Conservation (phyloP, 1,140 invertebrate genomes). For the Panulirus ornatus region DNA sequence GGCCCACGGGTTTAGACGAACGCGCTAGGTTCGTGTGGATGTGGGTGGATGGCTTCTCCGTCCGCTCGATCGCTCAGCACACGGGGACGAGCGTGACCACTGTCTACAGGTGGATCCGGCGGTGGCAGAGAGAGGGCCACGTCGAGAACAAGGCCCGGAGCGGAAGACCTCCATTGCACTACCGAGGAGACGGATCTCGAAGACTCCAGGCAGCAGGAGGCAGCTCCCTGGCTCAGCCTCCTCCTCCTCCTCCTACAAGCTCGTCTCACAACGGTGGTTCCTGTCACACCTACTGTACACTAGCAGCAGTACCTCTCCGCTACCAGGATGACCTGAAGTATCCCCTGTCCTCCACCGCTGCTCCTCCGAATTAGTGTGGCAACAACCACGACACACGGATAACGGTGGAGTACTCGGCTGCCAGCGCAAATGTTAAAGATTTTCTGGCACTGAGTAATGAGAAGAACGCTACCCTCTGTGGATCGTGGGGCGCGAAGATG, state of each 20-base stretch:
- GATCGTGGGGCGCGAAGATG: background rate
- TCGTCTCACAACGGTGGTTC: background rate
- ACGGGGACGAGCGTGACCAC: conserved; percentile 19
- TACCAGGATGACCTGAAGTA: background rate
- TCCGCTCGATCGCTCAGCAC: conserved; percentile 36
- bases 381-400: background rate
- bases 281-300: background rate
- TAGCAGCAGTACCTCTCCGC: background rate
- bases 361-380: background rate
- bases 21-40: conserved; percentile 14
- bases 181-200: background rate
- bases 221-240: background rate
- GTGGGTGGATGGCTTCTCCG: conserved; percentile 16
- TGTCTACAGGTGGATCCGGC: conserved; percentile 34
- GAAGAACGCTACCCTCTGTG: background rate
- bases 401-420: background rate
- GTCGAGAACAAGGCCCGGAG: background rate
- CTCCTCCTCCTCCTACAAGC: too few species aligned
- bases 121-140: conserved; percentile 27
- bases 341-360: background rate
- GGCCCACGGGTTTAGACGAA: background rate
- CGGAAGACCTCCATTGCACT: background rate
- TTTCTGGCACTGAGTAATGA: background rate
- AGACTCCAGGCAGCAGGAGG: background rate
- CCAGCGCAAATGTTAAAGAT: background rate